Base-by-base conservation (phyloP, 2,888 invertebrate species). In the Theretra japonica region DNA sequence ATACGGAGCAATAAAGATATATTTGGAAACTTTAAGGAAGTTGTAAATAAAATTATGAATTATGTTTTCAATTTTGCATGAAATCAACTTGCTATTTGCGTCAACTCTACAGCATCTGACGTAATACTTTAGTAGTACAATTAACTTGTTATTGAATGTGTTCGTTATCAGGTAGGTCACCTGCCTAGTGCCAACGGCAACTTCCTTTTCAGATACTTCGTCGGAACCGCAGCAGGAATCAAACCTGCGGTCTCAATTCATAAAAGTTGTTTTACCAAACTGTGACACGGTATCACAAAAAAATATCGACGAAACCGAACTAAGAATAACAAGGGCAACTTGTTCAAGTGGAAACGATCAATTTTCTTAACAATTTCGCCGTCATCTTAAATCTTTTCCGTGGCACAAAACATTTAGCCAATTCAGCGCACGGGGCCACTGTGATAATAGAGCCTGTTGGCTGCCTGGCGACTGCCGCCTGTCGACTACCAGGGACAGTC, bases 291-390 rank as follows among this genome's bases (percentile, higher is more conserved):
- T 15, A 41, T 11, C 60, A 28, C 7, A 41, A 59, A n/a, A 60
- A n/a, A 53, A 19, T n/a, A 50, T 2, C 48, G 30, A 62, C 19
- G 41, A 30, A 65, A 41, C 56, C 62, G 25, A 50, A 53, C 53
- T 41, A 5, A 21, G 59, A 90, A 88, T 86, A 88, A 88, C 85
- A 86, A 86, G 85, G 82, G 83, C 81, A 79, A 84, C 81, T 88
- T 85, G 85, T 86, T 91, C 84, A 83, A 89, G 89, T 90, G 91
- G 89, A 93, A 93, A 88, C 90, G 90, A 93, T 93, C 92, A 93
- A 93, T 93, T 92, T 92, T 93, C 92, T 91, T 88, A 90, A 93
- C 92, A 93, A 92, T 94, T 93, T 93, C 91, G 89, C 89, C 89
- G 91, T 93, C 92, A 91, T 93, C 91, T 91, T 86, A 86, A 91